These are phyloP conservation scores for Brachypteracias leptosomus DNA, from an alignment of 2,113 vertebrate genomes.

Conservation along the genomic window DNA sequence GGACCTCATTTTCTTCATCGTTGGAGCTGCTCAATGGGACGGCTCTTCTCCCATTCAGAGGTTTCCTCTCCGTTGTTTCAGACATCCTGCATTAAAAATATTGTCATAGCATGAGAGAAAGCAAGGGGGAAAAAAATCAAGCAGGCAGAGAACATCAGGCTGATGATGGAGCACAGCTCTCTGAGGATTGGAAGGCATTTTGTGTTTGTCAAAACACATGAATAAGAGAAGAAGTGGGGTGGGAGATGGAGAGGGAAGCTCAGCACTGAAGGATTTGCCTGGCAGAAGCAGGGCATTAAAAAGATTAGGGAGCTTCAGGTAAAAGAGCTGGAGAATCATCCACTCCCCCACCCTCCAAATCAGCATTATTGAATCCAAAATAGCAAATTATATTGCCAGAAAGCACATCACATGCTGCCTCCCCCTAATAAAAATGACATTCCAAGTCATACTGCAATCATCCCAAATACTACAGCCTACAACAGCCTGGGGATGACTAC, in stretches of 20 bases:
- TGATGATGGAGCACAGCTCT: slow-evolving; percentile 12
- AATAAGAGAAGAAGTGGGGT: slow-evolving; percentile 2
- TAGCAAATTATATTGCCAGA: slow-evolving; percentile 11
- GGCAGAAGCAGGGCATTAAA: not conserved
- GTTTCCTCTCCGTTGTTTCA: slow-evolving; percentile 44
- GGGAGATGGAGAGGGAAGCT: not conserved
- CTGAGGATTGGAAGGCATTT: not conserved
- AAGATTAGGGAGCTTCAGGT: slow-evolving; percentile 18
- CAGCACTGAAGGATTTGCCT: not conserved
- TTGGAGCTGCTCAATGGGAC: slow-evolving; percentile 80
- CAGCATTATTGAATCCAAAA: not conserved
- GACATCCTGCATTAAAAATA: slow-evolving; percentile 60
- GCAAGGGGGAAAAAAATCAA: not conserved
- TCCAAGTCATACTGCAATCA: slow-evolving; percentile 18
- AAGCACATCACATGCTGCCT: not conserved
- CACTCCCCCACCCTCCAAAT: not conserved
- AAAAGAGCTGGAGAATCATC: slow-evolving; percentile 18
- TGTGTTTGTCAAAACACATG: slow-evolving; percentile 39
- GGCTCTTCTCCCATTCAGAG: slow-evolving; percentile 78
- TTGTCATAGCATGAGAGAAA: not conserved
- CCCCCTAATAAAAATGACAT: slow-evolving; percentile 13
- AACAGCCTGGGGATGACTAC: not conserved
- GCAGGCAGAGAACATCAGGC: not conserved
- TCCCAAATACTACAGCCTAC: slow-evolving; percentile 14
- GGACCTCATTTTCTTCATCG: slow-evolving; percentile 74